Percentiles rank a stretch among this genome's conserved stretches.
Conservation (phyloP, 2,888 invertebrate genomes). For the Mermis nigrescens region DNA sequence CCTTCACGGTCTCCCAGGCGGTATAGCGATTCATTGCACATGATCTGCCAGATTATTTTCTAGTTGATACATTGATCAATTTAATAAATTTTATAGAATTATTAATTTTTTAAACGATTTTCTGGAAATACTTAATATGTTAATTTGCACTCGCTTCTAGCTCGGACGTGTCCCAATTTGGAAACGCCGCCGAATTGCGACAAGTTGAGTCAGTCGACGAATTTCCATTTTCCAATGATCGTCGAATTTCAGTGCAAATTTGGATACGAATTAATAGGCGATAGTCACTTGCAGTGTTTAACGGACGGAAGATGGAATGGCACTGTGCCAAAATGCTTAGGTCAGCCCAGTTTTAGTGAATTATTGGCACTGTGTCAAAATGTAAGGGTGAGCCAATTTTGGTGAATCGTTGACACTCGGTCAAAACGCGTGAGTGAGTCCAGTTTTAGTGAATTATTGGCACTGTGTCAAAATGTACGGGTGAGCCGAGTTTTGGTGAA, state of each 20-base stretch:
- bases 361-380: not conserved
- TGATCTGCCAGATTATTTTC: too few relatives aligned
- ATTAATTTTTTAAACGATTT: too few relatives aligned
- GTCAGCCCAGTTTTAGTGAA: too few relatives aligned
- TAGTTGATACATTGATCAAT: too few relatives aligned
- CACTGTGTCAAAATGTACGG: too few relatives aligned
- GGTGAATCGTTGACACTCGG: too few relatives aligned
- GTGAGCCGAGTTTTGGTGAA: too few relatives aligned
- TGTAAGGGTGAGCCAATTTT: too few relatives aligned
- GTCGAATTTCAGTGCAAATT: slow-evolving; percentile 80
- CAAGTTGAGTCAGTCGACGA: slow-evolving; percentile 19
- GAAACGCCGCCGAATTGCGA: slow-evolving; percentile 26
- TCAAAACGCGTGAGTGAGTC: too few relatives aligned
- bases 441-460: too few relatives aligned
- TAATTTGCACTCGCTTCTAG: slow-evolving; percentile 18
- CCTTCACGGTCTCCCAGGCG: too few relatives aligned
- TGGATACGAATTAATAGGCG: slow-evolving; percentile 75
- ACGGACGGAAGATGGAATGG: slow-evolving; percentile 84
- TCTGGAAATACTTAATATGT: not conserved
- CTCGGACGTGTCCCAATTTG: slow-evolving; percentile 23
- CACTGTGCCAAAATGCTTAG: slow-evolving; percentile 72
- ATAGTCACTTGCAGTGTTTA: slow-evolving; percentile 61
- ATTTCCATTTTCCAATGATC: slow-evolving; percentile 35
- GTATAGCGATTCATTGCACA: too few relatives aligned
- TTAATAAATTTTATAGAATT: not conserved